phyloP scores from a whole-genome alignment of 37 sponge, comb jelly and placozoan species.

The Mnemiopsis leidyi region DNA sequence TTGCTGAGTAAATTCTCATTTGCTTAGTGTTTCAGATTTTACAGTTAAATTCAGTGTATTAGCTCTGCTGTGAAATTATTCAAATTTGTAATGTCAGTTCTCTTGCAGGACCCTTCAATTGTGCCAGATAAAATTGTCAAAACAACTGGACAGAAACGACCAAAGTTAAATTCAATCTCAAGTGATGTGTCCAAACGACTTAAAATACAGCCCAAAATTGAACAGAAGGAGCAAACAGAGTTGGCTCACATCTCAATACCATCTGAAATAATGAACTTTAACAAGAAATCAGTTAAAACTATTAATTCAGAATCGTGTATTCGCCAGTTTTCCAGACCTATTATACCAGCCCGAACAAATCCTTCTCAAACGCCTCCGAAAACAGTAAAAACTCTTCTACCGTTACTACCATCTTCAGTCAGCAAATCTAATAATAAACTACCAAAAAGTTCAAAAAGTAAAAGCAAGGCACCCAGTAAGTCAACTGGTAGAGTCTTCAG shows the following conservation, averaged over 20 bases:
- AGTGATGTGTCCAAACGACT: not conserved
- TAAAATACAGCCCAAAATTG: not conserved
- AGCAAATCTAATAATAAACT: not conserved
- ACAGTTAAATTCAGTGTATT: no score
- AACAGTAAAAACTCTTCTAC: not conserved
- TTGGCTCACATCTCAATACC: not conserved
- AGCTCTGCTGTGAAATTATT: no score
- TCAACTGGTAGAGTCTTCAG: not conserved
- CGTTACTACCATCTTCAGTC: not conserved
- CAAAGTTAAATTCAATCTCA: not conserved
- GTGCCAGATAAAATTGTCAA: no score
- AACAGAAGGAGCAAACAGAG: not conserved
- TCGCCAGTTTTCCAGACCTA: constrained; percentile 59
- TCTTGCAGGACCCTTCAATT: no score
- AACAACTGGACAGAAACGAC: not conserved
- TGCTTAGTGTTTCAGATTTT: no score
- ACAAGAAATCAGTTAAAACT: constrained; percentile 48
- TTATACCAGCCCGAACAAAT: not conserved
- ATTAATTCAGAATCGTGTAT: constrained; percentile 59
- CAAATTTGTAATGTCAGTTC: no score
- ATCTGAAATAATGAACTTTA: not conserved
- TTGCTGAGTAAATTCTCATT: no score
- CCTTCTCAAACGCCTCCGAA: not conserved
- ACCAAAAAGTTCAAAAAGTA: not conserved
- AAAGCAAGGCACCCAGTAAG: not conserved